Base-by-base conservation (phyloP, 30 jellyfish, hydroid and myxozoan genomes). In the Haliclystus octoradiatus region DNA sequence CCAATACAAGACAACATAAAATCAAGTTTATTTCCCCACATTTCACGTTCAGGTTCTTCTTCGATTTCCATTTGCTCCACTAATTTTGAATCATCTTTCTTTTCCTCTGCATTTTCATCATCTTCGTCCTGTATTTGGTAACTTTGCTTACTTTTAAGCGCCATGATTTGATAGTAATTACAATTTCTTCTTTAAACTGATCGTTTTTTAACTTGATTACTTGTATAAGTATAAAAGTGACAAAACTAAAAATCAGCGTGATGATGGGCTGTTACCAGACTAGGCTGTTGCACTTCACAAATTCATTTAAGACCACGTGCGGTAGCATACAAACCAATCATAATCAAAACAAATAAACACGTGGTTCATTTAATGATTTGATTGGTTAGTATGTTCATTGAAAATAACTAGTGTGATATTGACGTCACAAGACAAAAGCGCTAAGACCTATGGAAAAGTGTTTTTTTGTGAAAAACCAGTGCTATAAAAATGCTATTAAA, bases 11-110 rank as follows among this genome's bases (percentile, higher is more conserved):
- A 74, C 25, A 83, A 51, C 81, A 83, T 70, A 47, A 83, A 83
- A 65, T 83, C 95, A 15, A 83, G 85, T 57, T 83, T 83, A 15
- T 81, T 25, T 34, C 95, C 95, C 95, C 95, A 83, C 49, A 74
- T 83, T 74, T 83, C 95, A 14, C 95, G 34, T 49, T 69, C 92
- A 0, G 30, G 51, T 0, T 12, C 65, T 40, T 68, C 85, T 30
- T 1, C 80, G 46, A 33, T 31, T 13, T n/a, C 75, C 3, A 19
- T 12, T 3, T 51, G 12, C 69, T 40, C 92, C 29, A 15, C 62
- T 33, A 28, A 13, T 1, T 46, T 50, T 23, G 26, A 76, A 1
- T 65, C 47, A 30, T 26, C 40, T 66, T 46, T 47, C 26, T 52
- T 24, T 0, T 7, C 31, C 3, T 33, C 14, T 51, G 52, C 57